Conservation (phyloP, 2,113 vertebrate genomes). For the Phrynosoma platyrhinos region DNA sequence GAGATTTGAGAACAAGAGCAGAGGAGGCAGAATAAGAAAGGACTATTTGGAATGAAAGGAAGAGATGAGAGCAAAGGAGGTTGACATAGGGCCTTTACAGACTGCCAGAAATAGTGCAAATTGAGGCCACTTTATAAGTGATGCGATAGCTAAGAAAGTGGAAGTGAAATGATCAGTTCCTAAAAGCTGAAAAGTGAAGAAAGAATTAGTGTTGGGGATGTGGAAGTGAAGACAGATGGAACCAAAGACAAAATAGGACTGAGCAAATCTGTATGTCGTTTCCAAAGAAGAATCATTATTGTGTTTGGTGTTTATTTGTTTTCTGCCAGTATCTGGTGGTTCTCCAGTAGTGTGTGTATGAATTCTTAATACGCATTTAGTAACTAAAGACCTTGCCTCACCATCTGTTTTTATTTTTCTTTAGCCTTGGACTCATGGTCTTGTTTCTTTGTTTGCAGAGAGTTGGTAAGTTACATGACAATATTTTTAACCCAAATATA, state of each 20-base stretch:
- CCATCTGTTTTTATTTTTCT: constrained; percentile 30
- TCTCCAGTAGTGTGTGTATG: constrained; percentile 33
- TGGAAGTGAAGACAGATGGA: neutral
- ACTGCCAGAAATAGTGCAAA: too few species aligned
- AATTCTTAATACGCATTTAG: constrained; percentile 12
- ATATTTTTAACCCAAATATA: neutral
- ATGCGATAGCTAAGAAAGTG: neutral
- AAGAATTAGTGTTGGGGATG: neutral
- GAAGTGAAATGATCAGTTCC: neutral
- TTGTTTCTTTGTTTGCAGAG: constrained; percentile 57
- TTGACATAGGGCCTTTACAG: neutral
- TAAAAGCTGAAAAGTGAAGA: neutral
- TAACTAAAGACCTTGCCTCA: neutral
- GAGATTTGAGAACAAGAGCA: neutral
- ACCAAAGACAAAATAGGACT: neutral
- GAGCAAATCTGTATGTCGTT: neutral
- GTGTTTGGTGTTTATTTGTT: too few species aligned
- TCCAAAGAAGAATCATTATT: neutral
- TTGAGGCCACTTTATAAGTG: too few species aligned
- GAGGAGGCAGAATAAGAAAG: neutral
- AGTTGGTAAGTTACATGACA: constrained; percentile 68
- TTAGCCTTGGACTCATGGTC: constrained; percentile 59
- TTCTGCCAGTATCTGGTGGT: constrained; percentile 42
- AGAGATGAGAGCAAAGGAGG: neutral
- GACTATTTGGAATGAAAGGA: neutral